A percentile compares a stretch with the other conserved stretches of the same genome.
These are phyloP conservation scores for Anguilla rostrata DNA, from an alignment of 2,113 vertebrate species.

Conservation along the genomic window DNA sequence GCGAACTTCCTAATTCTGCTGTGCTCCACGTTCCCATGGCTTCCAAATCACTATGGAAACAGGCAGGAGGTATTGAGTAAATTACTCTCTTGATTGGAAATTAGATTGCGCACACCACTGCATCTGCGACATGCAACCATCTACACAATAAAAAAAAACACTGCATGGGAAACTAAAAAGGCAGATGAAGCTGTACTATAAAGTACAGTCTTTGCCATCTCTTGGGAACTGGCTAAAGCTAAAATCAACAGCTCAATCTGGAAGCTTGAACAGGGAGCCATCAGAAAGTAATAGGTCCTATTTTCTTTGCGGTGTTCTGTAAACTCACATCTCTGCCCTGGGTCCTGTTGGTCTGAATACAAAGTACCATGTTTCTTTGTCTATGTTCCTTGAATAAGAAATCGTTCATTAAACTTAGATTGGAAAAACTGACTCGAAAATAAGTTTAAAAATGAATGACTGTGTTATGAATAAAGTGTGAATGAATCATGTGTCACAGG, in stretches of 20 bases:
- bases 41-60: not conserved
- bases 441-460: no score
- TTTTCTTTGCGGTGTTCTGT: no score
- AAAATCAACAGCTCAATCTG: not conserved
- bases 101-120: not conserved
- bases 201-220: not conserved
- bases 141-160: not conserved
- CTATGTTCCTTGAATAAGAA: not conserved
- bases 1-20: not conserved
- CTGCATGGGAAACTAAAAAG: not conserved
- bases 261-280: no score
- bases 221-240: not conserved
- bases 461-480: no score
- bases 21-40: constrained; percentile 5
- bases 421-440: no score
- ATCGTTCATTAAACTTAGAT: no score
- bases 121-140: not conserved
- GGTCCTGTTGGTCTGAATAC: not conserved
- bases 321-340: no score
- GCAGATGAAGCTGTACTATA: not conserved
- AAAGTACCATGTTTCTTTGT: not conserved
- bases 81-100: constrained; percentile 6
- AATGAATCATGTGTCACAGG: not conserved
- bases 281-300: no score
- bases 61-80: not conserved